A percentile compares a stretch with the other conserved stretches of the same genome.
Evolutionary conservation across 1,140 invertebrate genomes (phyloP).

Genomic region (Nasonia longicornis): DNA sequence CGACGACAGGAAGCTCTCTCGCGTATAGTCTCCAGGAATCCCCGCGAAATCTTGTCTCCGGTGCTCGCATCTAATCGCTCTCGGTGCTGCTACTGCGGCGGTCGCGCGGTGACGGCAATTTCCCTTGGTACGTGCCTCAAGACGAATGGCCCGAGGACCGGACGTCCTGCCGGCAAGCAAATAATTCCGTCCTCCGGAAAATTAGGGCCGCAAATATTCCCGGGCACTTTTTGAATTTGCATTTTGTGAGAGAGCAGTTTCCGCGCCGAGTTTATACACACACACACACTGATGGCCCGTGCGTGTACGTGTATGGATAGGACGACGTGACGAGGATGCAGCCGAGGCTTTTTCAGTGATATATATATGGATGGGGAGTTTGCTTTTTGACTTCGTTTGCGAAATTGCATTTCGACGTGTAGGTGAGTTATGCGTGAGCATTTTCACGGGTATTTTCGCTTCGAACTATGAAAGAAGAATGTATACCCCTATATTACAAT

Average conservation of each 20-base stretch:
- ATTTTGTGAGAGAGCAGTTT: neutral
- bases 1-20: neutral
- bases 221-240: neutral
- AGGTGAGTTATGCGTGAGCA: neutral
- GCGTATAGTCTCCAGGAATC: neutral
- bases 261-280: neutral
- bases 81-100: too few species aligned
- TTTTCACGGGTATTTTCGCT: neutral
- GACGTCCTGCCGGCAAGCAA: neutral
- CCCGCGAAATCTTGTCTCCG: neutral
- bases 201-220: slow-evolving; percentile 25
- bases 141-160: neutral
- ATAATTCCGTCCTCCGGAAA: slow-evolving; percentile 18
- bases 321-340: too few species aligned
- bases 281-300: neutral
- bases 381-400: neutral
- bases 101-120: neutral
- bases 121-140: slow-evolving; percentile 13
- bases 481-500: neutral
- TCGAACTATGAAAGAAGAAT: neutral
- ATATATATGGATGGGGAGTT: neutral
- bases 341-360: neutral
- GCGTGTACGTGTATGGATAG: neutral
- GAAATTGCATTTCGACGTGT: neutral
- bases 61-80: neutral